Evolutionary conservation across 2,113 vertebrate species (phyloP), one percentile per base, ranked within the genome.

Genomic region (Scophthalmus maximus): DNA sequence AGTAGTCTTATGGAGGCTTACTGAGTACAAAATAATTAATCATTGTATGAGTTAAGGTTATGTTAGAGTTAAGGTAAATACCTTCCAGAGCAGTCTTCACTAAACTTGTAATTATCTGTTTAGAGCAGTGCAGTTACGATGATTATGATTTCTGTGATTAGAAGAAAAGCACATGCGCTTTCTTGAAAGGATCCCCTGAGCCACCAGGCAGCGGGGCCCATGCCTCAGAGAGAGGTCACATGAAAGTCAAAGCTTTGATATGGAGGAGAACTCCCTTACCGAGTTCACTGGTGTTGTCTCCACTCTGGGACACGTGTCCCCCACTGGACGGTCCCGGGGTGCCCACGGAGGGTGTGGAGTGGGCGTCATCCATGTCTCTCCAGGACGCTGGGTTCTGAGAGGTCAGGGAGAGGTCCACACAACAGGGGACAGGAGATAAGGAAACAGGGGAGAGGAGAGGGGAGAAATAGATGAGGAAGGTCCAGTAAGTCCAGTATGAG

Each of bases 251-350:
- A 53, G 36, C 75, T 77, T 82, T 87, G 70, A 85, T 82, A 79
- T 75, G 58, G 71, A 81, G 29, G n/a, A 80, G 46, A 15, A 83
- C 8, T 14, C 92, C 92, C 95, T 96, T 96, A 98, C 97, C 97
- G 91, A 97, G 95, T 83, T 98, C 96, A 49, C 97, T 98, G 94
- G 95, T 95, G 95, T 97, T 98, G 94, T 98, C 97, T 78, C 97
- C 97, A 49, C 96, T 97, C 90, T 98, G 97, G 72, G 96, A 98
- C 62, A 96, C 95, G 2, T 97, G 97, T 77, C 97, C 96, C 89
- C 96, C 97, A 15, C 97, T 98, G 91, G 97, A 98, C 47, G 97
- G 96, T 76, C 97, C 97, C 0, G 96, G 97, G 70, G 97, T 98
- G 78, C 97, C 97, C 74, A 96, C 95, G 5, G 97, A 98, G 68